Percentiles rank a stretch among this genome's conserved stretches.
These are phyloP conservation scores for Poeciliopsis turrubarensis DNA, from an alignment of 2,113 vertebrate genomes.

Conservation along the genomic window DNA sequence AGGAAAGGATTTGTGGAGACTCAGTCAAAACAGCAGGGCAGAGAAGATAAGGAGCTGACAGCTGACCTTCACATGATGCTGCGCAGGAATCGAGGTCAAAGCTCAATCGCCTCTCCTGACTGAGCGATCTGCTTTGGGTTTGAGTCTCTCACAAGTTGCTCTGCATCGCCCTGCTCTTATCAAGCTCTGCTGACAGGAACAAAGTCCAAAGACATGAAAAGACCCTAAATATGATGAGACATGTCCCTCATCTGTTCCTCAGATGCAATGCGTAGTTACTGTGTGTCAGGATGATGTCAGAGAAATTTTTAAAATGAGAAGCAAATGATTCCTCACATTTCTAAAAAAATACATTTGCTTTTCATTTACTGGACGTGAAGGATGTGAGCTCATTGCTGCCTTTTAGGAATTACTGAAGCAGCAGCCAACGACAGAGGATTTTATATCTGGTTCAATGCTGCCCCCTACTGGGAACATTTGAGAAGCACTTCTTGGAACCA, in stretches of 20 bases:
- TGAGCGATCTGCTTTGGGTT: conserved; percentile 11
- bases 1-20: conserved; percentile 33
- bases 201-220: conserved; percentile 10
- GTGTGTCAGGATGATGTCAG: conserved; percentile 31
- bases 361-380: conserved; percentile 62
- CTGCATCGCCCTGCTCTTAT: neutral
- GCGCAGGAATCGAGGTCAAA: conserved; percentile 14
- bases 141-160: neutral
- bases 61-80: conserved; percentile 52
- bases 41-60: conserved; percentile 29
- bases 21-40: conserved; percentile 33
- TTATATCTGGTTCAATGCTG: conserved; percentile 10
- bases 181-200: neutral
- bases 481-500: too few relatives aligned
- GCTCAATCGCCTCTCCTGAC: conserved; percentile 28
- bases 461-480: conserved; percentile 5
- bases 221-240: neutral
- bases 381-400: conserved; percentile 70
- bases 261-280: neutral
- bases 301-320: neutral
- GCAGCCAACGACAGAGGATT: neutral
- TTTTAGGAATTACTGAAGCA: conserved; percentile 39
- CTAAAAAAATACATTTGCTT: conserved; percentile 72
- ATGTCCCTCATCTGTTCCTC: neutral
- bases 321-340: conserved; percentile 64